Evolutionary conservation across 2,888 invertebrate species (phyloP), one percentile per base, ranked within the genome.

Genomic region (Hipparchia semele): DNA sequence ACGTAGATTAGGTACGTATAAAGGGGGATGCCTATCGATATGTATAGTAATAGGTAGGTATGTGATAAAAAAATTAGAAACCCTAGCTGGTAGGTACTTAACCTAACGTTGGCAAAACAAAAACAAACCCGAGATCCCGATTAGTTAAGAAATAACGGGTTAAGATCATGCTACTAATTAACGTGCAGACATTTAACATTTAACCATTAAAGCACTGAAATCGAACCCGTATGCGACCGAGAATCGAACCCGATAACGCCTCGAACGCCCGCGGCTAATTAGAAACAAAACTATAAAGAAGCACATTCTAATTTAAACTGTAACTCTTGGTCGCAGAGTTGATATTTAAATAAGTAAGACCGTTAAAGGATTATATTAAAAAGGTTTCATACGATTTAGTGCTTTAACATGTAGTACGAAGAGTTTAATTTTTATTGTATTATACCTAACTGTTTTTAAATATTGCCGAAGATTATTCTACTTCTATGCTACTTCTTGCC

Each of bases 161-260:
- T 64, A 64, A 51, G 23, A 23, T 46, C 49, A 23, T 51, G 23
- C 49, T 62, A 13, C 64, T 64, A 64, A 64, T 64, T 64, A 64
- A 64, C 64, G 13, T 13, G 8, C 49, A 13, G 9, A 46, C 2
- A n/a, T 45, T 8, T 8, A 13, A n/a, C 61, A 7, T 61, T 61
- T 61, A 46, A 61, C n/a, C 64, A 49, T 51, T 64, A 64, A n/a
- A 62, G 46, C 61, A 62, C 6, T 64, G 64, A 49, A 46, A 62
- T 46, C n/a, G 61, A 62, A 62, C 10, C 13, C 51, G 64, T 64
- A 51, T 13, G 13, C 51, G 45, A 61, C 46, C 61, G 49, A 46
- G 64, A 64, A 64, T 64, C 64, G 51, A 64, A 64, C 64, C 64
- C 10, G 64, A 64, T 64, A 64, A 64, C 49, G 23, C 7, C 13